Conservation (phyloP, 2,888 invertebrate species). For the Lycia hirtaria region DNA sequence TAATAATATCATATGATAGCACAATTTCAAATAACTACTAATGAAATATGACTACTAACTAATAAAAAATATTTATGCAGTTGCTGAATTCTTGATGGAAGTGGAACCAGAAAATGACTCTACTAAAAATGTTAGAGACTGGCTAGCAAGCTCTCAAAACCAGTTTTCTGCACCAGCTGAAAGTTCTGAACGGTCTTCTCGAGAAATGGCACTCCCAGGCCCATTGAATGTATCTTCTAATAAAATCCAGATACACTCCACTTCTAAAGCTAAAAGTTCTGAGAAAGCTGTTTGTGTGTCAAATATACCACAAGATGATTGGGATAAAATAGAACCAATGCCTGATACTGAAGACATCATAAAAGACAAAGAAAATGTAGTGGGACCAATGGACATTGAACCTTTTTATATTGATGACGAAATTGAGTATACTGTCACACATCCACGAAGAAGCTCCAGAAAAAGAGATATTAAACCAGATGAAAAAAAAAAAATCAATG, state of each 20-base stretch:
- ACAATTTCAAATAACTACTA: no score
- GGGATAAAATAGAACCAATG: constrained; percentile 76
- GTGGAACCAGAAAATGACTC: constrained; percentile 54
- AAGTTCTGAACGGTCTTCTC: constrained; percentile 57
- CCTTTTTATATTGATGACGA: constrained; percentile 61
- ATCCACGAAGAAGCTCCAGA: constrained; percentile 72
- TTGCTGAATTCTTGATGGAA: constrained; percentile 61
- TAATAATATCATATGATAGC: no score
- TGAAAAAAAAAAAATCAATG: constrained; percentile 35
- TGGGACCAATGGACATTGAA: constrained; percentile 65
- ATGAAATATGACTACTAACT: no score
- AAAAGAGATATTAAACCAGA: constrained; percentile 59
- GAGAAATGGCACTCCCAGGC: constrained; percentile 47
- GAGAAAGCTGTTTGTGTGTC: constrained; percentile 54
- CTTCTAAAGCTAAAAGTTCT: constrained; percentile 51
- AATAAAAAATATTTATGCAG: constrained; percentile 54
- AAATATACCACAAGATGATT: constrained; percentile 66
- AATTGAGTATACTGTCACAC: constrained; percentile 58
- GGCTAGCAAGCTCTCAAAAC: constrained; percentile 74
- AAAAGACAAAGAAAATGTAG: constrained; percentile 55
- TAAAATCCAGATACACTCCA: constrained; percentile 64
- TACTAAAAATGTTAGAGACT: constrained; percentile 70
- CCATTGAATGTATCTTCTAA: constrained; percentile 56
- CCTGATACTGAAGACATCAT: constrained; percentile 56
- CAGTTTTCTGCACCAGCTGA: constrained; percentile 68